Percentiles rank a stretch among this genome's conserved stretches.
Conservation (phyloP, 2,113 vertebrate genomes). For the Dasyprocta punctata region DNA sequence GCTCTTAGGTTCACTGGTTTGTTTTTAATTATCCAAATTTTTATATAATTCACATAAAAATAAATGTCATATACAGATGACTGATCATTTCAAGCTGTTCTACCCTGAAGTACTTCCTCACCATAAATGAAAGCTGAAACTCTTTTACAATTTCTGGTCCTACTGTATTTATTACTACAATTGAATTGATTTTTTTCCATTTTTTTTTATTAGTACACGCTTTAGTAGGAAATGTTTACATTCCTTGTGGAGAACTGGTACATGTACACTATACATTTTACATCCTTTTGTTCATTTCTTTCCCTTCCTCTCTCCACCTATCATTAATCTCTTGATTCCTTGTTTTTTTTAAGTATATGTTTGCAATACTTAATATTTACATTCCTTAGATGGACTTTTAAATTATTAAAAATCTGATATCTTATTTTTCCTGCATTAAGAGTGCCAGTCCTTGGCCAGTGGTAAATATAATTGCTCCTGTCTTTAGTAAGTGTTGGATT, state of each 20-base stretch:
- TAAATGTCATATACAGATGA: background rate
- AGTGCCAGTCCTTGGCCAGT: background rate
- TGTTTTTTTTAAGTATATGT: background rate
- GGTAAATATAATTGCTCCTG: background rate
- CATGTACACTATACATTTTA: background rate
- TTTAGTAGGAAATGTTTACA: background rate
- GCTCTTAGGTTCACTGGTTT: background rate
- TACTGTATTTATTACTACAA: background rate
- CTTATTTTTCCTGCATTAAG: background rate
- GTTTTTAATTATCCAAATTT: background rate
- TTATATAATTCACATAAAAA: background rate
- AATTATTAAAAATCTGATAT: background rate
- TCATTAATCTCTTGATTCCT: background rate
- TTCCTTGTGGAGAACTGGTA: background rate
- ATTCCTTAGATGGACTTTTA: background rate
- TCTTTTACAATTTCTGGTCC: background rate
- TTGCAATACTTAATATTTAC: background rate
- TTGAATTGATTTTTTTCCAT: background rate
- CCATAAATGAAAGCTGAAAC: background rate
- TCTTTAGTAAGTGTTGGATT: background rate
- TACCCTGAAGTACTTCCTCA: background rate
- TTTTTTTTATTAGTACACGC: background rate
- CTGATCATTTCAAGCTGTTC: background rate
- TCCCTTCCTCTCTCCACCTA: background rate
- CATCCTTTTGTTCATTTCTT: background rate